Conservation (phyloP, 1,140 invertebrate genomes). For the Mamestra configurata region DNA sequence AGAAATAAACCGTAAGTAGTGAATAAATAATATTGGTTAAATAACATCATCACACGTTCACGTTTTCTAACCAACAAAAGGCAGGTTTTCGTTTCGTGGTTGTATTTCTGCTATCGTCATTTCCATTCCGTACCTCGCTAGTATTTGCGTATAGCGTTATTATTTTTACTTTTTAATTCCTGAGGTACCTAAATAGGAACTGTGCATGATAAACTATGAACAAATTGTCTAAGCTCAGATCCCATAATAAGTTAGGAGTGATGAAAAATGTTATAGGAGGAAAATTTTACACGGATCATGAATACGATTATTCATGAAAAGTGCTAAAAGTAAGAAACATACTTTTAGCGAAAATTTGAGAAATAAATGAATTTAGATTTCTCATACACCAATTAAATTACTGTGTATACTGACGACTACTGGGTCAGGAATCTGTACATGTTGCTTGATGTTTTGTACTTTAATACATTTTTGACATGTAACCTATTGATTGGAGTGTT, state of each 20-base stretch:
- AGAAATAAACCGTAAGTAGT: conserved; percentile 21
- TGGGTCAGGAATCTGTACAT: no score
- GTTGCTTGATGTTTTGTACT: no score
- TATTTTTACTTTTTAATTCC: background rate
- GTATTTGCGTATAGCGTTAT: background rate
- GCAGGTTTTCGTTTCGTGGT: conserved; percentile 7
- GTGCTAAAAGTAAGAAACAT: no score
- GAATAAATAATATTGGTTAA: background rate
- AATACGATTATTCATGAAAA: background rate
- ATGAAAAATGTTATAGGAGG: background rate
- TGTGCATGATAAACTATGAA: no score
- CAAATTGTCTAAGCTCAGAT: background rate
- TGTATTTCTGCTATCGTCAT: conserved; percentile 47
- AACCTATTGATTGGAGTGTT: no score
- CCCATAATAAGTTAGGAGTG: background rate
- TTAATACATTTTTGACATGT: no score
- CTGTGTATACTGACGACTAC: no score
- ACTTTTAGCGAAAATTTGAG: background rate
- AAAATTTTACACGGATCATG: no score
- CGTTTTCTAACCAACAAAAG: conserved; percentile 56
- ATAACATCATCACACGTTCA: conserved; percentile 25
- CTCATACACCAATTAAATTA: no score
- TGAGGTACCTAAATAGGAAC: background rate
- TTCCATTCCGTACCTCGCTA: background rate
- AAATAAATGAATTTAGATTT: no score